phyloP scores from a whole-genome alignment of 2,113 vertebrate genomes.

The Petroica traversi region DNA sequence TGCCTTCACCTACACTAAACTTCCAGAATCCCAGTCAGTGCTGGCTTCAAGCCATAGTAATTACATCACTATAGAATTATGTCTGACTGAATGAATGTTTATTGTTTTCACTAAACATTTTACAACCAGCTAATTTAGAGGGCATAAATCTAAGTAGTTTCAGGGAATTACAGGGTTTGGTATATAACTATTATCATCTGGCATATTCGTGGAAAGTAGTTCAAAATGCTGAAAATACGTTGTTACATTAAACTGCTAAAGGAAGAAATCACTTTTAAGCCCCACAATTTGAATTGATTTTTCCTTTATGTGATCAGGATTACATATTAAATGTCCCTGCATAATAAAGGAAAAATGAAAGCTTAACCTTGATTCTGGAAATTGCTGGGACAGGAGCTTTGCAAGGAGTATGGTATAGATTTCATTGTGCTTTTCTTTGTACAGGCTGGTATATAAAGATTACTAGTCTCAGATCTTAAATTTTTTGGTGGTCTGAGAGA shows the following conservation, averaged over 20 bases:
- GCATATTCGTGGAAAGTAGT: neutral
- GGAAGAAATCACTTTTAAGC: neutral
- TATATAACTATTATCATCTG: neutral
- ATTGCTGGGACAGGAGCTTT: neutral
- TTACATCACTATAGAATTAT: neutral
- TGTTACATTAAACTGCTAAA: neutral
- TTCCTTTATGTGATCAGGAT: too few species aligned
- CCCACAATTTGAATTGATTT: neutral
- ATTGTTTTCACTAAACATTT: constrained; percentile 18
- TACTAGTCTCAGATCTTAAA: neutral
- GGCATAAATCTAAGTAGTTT: neutral
- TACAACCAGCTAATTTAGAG: neutral
- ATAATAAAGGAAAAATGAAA: too few species aligned
- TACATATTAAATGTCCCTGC: too few species aligned
- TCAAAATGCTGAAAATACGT: neutral
- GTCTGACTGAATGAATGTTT: neutral
- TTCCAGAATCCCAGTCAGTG: neutral
- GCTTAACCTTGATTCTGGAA: neutral
- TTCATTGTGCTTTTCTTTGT: neutral
- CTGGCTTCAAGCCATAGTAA: neutral
- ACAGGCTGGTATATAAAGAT: neutral
- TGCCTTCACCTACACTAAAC: neutral
- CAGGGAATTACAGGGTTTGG: neutral
- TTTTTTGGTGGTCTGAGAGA: neutral
- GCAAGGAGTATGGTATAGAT: neutral